Evolutionary conservation across 2,797 vertebrate genomes (phyloP).

Genomic region (Schizothorax lantsangensis): DNA sequence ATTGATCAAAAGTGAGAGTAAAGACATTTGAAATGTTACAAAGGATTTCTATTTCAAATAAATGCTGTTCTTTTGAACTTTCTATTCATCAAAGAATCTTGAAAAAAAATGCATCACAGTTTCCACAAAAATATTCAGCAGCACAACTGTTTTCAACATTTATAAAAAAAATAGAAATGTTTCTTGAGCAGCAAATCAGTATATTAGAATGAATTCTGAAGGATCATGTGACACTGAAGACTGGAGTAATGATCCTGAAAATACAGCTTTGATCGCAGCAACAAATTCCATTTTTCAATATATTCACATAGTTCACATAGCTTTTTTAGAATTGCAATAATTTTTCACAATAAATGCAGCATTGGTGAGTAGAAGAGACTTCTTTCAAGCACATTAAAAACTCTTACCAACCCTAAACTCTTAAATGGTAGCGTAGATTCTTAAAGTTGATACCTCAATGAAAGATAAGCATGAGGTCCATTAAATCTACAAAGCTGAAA

Average conservation of each 20-base stretch:
- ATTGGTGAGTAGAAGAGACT: not conserved
- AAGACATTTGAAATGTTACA: not conserved
- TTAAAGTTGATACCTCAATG: not conserved
- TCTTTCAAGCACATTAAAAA: not conserved
- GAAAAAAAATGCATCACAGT: not conserved
- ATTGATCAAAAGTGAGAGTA: not conserved
- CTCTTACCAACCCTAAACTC: not conserved
- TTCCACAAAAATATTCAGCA: not conserved
- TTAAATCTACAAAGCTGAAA: not conserved
- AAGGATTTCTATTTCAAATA: not conserved
- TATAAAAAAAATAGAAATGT: no score
- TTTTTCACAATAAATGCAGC: not conserved
- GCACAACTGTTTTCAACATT: not conserved
- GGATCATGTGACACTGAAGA: not conserved
- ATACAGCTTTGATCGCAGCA: not conserved
- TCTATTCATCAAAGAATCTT: constrained; percentile 3
- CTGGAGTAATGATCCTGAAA: not conserved
- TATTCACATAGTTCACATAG: not conserved
- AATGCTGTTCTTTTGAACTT: not conserved
- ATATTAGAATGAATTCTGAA: not conserved
- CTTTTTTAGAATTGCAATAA: not conserved
- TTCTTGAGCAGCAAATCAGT: not conserved
- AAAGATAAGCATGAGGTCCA: not conserved
- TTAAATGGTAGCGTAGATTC: not conserved
- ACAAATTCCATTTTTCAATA: not conserved